Evolutionary conservation across 2,888 invertebrate species (phyloP).

Genomic region (Drosophila engyochracea): DNA sequence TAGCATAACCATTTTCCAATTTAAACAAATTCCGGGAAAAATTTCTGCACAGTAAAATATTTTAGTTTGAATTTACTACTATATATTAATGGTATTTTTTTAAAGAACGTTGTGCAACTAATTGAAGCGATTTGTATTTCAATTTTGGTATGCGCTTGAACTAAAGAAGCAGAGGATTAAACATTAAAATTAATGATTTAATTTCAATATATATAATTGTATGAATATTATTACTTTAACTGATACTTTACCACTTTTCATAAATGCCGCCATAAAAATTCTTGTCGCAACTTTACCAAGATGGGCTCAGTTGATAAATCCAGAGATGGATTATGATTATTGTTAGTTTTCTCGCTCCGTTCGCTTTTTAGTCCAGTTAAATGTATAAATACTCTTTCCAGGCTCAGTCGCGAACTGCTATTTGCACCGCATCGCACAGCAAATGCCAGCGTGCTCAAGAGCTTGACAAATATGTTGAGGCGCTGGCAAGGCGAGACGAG

Average conservation of each 20-base stretch:
- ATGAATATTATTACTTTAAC: background rate
- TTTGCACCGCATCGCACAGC: slow-evolving; percentile 17
- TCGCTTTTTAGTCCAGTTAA: slow-evolving; percentile 24
- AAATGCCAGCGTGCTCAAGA: slow-evolving; percentile 67
- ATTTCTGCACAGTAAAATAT: background rate
- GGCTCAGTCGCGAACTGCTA: slow-evolving; percentile 12
- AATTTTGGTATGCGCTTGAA: too few species aligned
- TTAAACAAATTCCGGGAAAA: background rate
- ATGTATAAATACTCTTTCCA: slow-evolving; percentile 32
- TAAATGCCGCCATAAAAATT: background rate
- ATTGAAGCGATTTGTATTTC: background rate
- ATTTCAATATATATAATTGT: too few species aligned
- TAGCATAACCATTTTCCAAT: background rate
- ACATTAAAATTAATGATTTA: too few species aligned
- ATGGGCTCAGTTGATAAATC: slow-evolving; percentile 22
- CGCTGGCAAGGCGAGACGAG: slow-evolving; percentile 25
- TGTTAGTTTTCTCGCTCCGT: slow-evolving; percentile 18
- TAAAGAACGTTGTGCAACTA: background rate
- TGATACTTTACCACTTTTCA: background rate
- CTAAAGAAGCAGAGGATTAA: too few species aligned
- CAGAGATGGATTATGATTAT: slow-evolving; percentile 39
- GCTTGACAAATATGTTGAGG: slow-evolving; percentile 71
- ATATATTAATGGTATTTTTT: background rate
- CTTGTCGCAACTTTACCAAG: background rate
- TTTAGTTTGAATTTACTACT: background rate